These are phyloP conservation scores for Watersipora subatra DNA, from an alignment of 1,140 invertebrate genomes.

Conservation along the genomic window DNA sequence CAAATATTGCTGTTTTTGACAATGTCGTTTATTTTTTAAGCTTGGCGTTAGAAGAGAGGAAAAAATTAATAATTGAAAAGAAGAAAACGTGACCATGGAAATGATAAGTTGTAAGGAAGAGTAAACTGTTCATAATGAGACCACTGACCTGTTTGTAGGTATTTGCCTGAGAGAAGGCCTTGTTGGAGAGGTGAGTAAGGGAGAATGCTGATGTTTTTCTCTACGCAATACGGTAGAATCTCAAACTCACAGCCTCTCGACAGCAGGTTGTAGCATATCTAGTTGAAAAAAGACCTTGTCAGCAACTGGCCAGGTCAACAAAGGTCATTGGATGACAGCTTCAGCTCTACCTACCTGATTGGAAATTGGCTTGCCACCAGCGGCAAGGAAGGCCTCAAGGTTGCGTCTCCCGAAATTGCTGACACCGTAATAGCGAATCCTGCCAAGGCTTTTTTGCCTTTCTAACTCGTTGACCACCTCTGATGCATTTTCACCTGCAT, in stretches of 20 bases:
- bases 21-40: too few relatives aligned
- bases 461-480: constrained; percentile 26
- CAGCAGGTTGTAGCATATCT: constrained; percentile 34
- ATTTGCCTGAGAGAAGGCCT: constrained; percentile 29
- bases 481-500: constrained; percentile 14
- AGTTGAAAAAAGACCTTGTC: constrained; percentile 3
- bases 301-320: not conserved
- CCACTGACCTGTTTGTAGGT: constrained; percentile 19
- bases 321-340: not conserved
- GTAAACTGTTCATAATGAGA: too few relatives aligned
- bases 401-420: constrained; percentile 35
- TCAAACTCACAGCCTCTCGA: constrained; percentile 29
- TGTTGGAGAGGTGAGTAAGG: constrained; percentile 36
- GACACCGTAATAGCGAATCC: constrained; percentile 28
- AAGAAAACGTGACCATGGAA: too few relatives aligned
- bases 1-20: too few relatives aligned
- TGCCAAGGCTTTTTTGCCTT: constrained; percentile 21
- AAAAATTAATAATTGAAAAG: too few relatives aligned
- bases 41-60: too few relatives aligned
- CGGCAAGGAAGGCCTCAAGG: constrained; percentile 21
- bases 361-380: constrained; percentile 23
- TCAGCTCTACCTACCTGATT: constrained; percentile 22
- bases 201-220: constrained; percentile 23
- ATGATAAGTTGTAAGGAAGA: too few relatives aligned
- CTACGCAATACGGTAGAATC: constrained; percentile 21